Conservation (phyloP, 1,140 invertebrate genomes). For the Ephestia elutella region DNA sequence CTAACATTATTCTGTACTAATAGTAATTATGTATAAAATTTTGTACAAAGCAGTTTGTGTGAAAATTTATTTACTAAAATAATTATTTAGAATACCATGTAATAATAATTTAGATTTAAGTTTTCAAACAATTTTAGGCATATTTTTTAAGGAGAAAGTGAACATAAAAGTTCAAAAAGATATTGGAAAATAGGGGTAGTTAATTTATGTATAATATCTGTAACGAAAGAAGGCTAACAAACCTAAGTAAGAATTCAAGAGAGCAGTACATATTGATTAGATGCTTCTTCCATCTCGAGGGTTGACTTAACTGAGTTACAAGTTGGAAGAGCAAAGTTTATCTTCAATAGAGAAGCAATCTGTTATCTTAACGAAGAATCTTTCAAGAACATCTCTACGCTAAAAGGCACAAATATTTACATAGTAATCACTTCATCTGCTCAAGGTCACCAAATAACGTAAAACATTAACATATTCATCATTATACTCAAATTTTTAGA, state of each 20-base stretch:
- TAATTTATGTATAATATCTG: no score
- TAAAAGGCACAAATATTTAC: no score
- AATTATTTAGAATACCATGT: no score
- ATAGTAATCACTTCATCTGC: not conserved
- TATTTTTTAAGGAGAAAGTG: no score
- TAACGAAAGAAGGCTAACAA: not conserved
- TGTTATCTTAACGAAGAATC: slow-evolving; percentile 15
- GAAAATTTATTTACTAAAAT: no score
- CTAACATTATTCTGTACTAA: not conserved
- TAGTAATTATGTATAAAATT: not conserved
- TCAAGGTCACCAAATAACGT: not conserved
- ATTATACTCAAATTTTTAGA: not conserved
- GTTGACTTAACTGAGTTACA: slow-evolving; percentile 62
- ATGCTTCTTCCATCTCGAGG: slow-evolving; percentile 31
- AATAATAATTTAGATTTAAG: no score
- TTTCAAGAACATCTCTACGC: not conserved
- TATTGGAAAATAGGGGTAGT: no score
- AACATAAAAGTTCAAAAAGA: no score
- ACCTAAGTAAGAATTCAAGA: slow-evolving; percentile 18
- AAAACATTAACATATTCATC: not conserved
- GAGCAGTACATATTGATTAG: slow-evolving; percentile 56
- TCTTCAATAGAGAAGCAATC: slow-evolving; percentile 19
- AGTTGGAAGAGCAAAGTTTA: slow-evolving; percentile 67
- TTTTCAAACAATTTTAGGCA: no score
- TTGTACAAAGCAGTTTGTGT: not conserved